Evolutionary conservation across 2,797 vertebrate genomes (phyloP).

Genomic region (Eulemur mongoz): DNA sequence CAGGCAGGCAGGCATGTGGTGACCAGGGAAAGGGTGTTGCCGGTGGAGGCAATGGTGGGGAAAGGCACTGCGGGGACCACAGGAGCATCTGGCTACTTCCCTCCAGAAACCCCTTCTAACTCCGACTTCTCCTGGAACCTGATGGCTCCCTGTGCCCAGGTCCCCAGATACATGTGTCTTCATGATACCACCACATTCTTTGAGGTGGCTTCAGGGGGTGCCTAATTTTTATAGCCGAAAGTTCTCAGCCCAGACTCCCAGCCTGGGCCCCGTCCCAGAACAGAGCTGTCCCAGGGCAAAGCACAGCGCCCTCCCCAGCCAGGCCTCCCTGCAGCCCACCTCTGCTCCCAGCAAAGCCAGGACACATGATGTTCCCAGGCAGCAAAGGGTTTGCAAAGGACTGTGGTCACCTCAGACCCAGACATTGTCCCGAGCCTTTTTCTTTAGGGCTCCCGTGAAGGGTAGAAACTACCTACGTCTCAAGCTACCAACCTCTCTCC

Average conservation of each 20-base stretch:
- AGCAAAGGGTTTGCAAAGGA: not conserved
- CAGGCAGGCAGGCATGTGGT: not conserved
- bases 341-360: not conserved
- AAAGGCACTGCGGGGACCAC: not conserved
- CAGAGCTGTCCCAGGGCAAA: not conserved
- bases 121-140: not conserved
- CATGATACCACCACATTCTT: not conserved
- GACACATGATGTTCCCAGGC: not conserved
- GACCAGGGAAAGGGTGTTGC: not conserved
- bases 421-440: not conserved
- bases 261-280: not conserved
- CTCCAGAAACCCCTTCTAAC: not conserved
- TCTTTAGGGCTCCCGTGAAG: not conserved
- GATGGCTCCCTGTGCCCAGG: not conserved
- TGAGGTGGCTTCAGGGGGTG: not conserved
- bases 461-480: fast-evolving
- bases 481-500: fast-evolving
- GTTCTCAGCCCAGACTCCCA: not conserved
- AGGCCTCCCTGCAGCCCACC: not conserved
- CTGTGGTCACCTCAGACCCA: not conserved
- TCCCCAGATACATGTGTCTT: not conserved
- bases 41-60: fast-evolving
- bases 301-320: not conserved
- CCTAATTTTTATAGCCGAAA: not conserved
- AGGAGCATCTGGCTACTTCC: not conserved